phyloP scores from a whole-genome alignment of 2,113 vertebrate species.

The Hydrolagus affinis region DNA sequence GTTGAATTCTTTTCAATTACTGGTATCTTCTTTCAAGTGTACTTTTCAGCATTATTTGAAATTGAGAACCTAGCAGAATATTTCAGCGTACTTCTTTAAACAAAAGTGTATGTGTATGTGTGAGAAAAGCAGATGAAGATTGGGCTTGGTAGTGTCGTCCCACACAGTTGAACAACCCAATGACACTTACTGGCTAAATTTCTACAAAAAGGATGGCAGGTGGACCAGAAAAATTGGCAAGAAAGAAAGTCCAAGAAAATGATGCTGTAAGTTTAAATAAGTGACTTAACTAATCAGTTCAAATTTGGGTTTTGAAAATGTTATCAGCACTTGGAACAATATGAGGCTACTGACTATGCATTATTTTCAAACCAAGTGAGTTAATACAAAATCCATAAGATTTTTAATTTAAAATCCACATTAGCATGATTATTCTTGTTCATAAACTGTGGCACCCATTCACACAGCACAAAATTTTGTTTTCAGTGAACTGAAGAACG shows the following conservation, averaged over 20 bases:
- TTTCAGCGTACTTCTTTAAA: no score
- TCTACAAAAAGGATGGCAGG: no score
- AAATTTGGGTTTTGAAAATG: neutral
- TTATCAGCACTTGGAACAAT: neutral
- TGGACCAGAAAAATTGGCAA: no score
- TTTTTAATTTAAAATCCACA: neutral
- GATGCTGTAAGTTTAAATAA: neutral
- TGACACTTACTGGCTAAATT: no score
- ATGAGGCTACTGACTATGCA: neutral
- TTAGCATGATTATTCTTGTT: neutral
- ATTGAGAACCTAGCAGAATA: no score
- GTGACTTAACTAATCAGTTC: neutral
- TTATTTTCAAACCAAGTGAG: neutral
- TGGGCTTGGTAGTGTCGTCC: no score
- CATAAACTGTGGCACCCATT: neutral
- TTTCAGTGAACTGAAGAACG: neutral
- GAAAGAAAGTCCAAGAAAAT: neutral
- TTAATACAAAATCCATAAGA: neutral
- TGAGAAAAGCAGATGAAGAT: no score
- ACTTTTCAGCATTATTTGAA: no score
- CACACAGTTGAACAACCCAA: no score
- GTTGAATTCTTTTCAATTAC: no score
- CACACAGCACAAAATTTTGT: conserved; percentile 1
- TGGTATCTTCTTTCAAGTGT: no score
- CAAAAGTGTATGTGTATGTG: no score